Conservation (phyloP, 1,140 invertebrate species). For the Leguminivora glycinivorella region DNA sequence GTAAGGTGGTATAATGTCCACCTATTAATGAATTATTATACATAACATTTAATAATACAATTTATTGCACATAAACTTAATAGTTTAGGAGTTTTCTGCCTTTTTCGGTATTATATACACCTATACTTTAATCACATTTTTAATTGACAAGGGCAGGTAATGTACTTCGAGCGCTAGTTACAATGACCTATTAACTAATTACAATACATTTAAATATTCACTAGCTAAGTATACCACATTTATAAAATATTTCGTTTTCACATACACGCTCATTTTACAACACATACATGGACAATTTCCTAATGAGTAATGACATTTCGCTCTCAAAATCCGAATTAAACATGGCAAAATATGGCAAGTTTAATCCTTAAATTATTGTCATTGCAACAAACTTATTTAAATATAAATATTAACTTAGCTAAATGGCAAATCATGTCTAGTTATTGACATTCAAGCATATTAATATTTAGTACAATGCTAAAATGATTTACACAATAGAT, state of each 20-base stretch:
- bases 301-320: background rate
- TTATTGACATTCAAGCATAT: constrained; percentile 31
- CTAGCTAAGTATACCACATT: constrained; percentile 1
- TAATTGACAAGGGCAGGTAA: background rate
- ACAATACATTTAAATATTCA: background rate
- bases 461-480: constrained; percentile 21
- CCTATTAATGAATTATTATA: constrained; percentile 37
- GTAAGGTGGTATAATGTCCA: no score
- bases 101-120: background rate
- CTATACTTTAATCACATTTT: constrained; percentile 1
- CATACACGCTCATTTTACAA: background rate
- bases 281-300: background rate
- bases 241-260: background rate
- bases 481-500: constrained; percentile 16
- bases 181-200: background rate
- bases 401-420: constrained; percentile 31
- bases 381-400: constrained; percentile 28
- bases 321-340: constrained; percentile 57
- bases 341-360: constrained; percentile 73
- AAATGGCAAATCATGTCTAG: constrained; percentile 35
- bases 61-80: constrained; percentile 48
- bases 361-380: constrained; percentile 54
- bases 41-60: constrained; percentile 41
- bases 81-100: constrained; percentile 28
- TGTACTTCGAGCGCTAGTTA: background rate